Evolutionary conservation across 1,140 invertebrate species (phyloP).

Genomic region (Bombus consobrinus): DNA sequence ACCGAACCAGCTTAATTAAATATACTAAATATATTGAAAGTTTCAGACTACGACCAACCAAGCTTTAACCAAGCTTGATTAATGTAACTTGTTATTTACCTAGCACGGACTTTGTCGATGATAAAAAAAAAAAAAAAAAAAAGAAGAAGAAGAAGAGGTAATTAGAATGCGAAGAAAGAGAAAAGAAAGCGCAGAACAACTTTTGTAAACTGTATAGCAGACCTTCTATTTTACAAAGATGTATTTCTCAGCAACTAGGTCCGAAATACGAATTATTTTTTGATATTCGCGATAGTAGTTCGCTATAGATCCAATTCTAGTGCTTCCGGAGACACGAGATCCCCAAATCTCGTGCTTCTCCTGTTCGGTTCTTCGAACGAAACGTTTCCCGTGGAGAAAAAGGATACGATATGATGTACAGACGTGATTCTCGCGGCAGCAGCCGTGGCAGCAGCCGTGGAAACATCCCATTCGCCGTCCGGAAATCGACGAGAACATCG

Average conservation of each 20-base stretch:
- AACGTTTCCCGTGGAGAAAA: neutral
- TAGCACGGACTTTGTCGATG: too few species aligned
- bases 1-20: neutral
- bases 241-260: neutral
- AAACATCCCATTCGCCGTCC: conserved; percentile 12
- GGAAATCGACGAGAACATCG: conserved; percentile 36
- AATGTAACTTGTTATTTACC: too few species aligned
- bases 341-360: neutral
- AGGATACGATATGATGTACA: neutral
- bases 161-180: too few species aligned
- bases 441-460: neutral
- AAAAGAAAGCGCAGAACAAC: too few species aligned
- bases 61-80: too few species aligned
- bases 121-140: too few species aligned
- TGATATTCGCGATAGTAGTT: neutral
- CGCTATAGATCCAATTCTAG: neutral
- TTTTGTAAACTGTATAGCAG: too few species aligned
- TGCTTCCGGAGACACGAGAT: neutral
- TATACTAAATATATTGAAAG: too few species aligned
- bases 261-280: neutral
- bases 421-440: conserved; percentile 24
- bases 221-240: too few species aligned
- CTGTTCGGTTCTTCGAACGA: neutral
- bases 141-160: too few species aligned
- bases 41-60: too few species aligned